phyloP scores from a whole-genome alignment of 2,113 vertebrate genomes.

The Chloropsis hardwickii region DNA sequence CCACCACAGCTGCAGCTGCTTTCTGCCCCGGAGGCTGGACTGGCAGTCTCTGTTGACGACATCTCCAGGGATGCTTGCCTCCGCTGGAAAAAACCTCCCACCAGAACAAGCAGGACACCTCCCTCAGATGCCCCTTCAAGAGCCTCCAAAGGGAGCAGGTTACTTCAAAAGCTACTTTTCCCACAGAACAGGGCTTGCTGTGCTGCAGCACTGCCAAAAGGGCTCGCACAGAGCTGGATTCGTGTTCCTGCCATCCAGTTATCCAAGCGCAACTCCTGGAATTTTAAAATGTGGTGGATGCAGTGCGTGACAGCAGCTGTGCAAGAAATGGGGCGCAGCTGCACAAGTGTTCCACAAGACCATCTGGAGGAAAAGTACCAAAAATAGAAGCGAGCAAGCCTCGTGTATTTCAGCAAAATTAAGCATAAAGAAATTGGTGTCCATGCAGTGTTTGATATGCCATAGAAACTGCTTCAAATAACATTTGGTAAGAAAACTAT shows the following conservation, averaged over 20 bases:
- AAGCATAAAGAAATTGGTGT: constrained; percentile 51
- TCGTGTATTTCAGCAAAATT: constrained; percentile 46
- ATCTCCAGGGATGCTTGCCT: not conserved
- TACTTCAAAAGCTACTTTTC: not conserved
- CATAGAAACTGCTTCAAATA: constrained; percentile 64
- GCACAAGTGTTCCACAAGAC: constrained; percentile 13
- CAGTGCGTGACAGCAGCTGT: not conserved
- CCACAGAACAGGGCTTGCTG: not conserved
- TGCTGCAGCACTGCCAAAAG: not conserved
- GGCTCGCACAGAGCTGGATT: not conserved
- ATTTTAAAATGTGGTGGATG: not conserved
- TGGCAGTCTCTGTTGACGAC: not conserved
- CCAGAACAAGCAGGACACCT: not conserved
- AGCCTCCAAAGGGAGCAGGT: not conserved
- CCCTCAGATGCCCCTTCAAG: not conserved
- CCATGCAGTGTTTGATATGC: constrained; percentile 66
- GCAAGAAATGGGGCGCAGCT: not conserved
- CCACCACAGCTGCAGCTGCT: not conserved
- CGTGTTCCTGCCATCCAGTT: not conserved
- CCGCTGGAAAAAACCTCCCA: not conserved
- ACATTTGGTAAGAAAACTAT: constrained; percentile 68
- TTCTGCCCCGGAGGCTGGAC: not conserved
- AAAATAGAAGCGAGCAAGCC: constrained; percentile 18
- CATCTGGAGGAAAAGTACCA: constrained; percentile 48
- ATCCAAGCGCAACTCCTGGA: not conserved